These are phyloP conservation scores for Oscheius sp. DNA, from an alignment of 1,140 invertebrate species.

Conservation along the genomic window DNA sequence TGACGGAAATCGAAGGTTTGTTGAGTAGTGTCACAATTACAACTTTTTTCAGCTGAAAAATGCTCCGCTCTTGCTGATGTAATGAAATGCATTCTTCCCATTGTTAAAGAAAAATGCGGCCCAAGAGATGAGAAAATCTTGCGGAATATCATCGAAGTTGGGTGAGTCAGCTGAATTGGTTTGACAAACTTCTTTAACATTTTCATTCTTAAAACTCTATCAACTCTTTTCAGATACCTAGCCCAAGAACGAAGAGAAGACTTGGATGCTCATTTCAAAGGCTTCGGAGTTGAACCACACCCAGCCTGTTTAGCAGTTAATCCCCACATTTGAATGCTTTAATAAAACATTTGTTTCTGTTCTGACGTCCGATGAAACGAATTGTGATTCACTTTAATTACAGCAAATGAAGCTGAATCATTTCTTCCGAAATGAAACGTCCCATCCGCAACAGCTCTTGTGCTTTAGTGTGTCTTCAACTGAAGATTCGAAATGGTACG, in stretches of 20 bases:
- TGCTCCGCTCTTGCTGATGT: conserved; percentile 26
- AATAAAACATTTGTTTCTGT: too few relatives aligned
- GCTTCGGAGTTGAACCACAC: conserved; percentile 26
- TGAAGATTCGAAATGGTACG: too few relatives aligned
- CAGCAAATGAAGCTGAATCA: too few relatives aligned
- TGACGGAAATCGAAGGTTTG: conserved; percentile 29
- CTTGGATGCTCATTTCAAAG: conserved; percentile 31
- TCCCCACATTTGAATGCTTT: too few relatives aligned
- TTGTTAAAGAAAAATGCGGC: conserved; percentile 30
- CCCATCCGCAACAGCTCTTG: too few relatives aligned
- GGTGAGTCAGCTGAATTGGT: not conserved
- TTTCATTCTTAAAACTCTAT: not conserved
- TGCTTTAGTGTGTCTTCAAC: too few relatives aligned
- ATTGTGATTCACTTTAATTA: too few relatives aligned
- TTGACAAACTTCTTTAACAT: not conserved
- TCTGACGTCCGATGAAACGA: too few relatives aligned
- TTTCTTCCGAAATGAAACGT: too few relatives aligned
- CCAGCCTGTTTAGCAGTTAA: too few relatives aligned
- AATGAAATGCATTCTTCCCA: conserved; percentile 29
- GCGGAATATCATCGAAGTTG: conserved; percentile 17
- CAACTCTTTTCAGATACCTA: conserved; percentile 28
- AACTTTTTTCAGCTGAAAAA: conserved; percentile 25
- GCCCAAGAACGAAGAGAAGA: conserved; percentile 29
- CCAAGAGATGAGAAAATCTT: conserved; percentile 14
- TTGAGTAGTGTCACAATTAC: not conserved